A percentile compares a stretch with the other conserved stretches of the same genome.
phyloP scores from a whole-genome alignment of 2,797 vertebrate genomes.

The Petrocephalus schoutedeni region DNA sequence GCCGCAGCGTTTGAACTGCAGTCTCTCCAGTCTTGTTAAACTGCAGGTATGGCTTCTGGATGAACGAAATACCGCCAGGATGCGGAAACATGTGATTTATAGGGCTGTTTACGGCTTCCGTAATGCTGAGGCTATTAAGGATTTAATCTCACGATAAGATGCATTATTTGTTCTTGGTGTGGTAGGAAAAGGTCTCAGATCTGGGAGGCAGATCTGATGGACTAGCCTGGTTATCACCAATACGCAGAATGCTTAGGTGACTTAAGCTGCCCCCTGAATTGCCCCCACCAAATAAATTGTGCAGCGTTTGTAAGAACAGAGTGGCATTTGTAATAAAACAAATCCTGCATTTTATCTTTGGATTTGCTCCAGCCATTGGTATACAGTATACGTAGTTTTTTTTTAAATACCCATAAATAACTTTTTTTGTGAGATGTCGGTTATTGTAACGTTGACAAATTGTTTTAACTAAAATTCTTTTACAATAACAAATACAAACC shows the following conservation, averaged over 20 bases:
- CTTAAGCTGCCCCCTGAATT: neutral
- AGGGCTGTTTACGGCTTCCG: neutral
- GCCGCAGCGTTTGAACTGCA: neutral
- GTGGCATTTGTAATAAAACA: neutral
- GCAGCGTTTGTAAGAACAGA: neutral
- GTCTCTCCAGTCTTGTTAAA: neutral
- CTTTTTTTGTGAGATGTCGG: neutral
- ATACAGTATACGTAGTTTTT: neutral
- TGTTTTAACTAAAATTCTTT: neutral
- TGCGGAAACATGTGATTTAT: neutral
- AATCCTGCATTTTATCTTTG: neutral
- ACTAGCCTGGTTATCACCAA: neutral
- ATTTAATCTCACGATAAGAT: neutral
- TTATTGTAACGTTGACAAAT: neutral
- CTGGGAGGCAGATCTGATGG: neutral
- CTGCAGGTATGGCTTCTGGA: neutral
- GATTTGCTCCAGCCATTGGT: neutral
- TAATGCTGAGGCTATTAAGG: neutral
- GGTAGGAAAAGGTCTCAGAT: neutral
- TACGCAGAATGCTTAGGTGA: neutral
- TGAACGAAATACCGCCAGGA: neutral
- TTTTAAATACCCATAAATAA: neutral
- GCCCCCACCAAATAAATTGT: neutral
- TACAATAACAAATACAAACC: neutral
- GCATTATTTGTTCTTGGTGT: slow-evolving; percentile 4